phyloP scores from a whole-genome alignment of 2,888 invertebrate genomes.

The Leucozona laternaria region DNA sequence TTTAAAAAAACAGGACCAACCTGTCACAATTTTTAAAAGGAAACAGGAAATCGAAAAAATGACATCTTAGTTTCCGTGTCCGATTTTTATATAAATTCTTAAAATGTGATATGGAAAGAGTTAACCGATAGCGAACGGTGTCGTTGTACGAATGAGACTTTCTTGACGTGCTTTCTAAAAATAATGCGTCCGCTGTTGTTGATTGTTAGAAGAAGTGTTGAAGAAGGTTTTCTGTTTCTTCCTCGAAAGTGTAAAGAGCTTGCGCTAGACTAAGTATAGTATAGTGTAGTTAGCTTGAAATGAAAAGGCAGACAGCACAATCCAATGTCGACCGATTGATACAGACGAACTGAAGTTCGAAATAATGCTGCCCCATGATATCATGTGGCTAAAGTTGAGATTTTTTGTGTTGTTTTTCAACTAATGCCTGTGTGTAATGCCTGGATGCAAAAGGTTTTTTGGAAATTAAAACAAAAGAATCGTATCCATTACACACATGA shows the following conservation, averaged over 20 bases:
- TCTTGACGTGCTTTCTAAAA: slow-evolving; percentile 68
- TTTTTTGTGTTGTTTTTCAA: slow-evolving; percentile 62
- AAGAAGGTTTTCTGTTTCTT: slow-evolving; percentile 33
- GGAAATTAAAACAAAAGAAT: slow-evolving; percentile 36
- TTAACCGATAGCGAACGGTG: slow-evolving; percentile 45
- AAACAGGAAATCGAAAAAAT: slow-evolving; percentile 58
- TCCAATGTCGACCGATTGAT: slow-evolving; percentile 75
- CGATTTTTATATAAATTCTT: slow-evolving; percentile 18
- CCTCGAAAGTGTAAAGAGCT: slow-evolving; percentile 59
- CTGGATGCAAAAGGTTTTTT: slow-evolving; percentile 65
- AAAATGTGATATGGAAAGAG: slow-evolving; percentile 23
- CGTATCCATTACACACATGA: slow-evolving; percentile 37
- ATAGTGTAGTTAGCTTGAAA: slow-evolving; percentile 9
- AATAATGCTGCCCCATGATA: slow-evolving; percentile 70
- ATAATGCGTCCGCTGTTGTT: slow-evolving; percentile 35
- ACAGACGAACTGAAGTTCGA: slow-evolving; percentile 74
- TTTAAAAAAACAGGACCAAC: slow-evolving; percentile 31
- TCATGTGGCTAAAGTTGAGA: slow-evolving; percentile 72
- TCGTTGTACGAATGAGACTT: slow-evolving; percentile 63
- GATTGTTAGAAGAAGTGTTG: slow-evolving; percentile 15
- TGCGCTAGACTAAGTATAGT: slow-evolving; percentile 53
- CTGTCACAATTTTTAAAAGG: slow-evolving; percentile 20
- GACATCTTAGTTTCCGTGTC: slow-evolving; percentile 60
- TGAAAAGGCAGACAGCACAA: slow-evolving; percentile 51
- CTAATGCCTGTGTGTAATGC: slow-evolving; percentile 48